Base-by-base conservation (phyloP, 1,140 invertebrate genomes). In the Pseudomyrmex sp. region DNA sequence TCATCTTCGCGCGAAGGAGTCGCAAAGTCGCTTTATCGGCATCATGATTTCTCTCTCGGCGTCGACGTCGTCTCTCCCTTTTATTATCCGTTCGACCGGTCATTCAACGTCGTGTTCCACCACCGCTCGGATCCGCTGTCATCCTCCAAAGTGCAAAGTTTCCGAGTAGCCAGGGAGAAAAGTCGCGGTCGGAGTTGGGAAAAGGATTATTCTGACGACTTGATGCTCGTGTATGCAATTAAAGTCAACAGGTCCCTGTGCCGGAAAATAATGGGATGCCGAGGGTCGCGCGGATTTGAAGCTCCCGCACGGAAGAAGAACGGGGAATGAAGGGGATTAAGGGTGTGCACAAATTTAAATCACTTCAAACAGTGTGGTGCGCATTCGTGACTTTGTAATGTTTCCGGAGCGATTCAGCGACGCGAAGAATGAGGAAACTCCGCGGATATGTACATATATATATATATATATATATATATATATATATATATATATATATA, bases 21-120 rank as follows among this genome's bases (percentile, higher is more conserved):
- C 80, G 56, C 82, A 84, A 88, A 89, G 84, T 88, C 85, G 80
- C 56, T 84, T 82, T 80, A 88, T 86, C 87, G 84, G 76, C 76
- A 85, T 46, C 23, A 56, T 70, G 65, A 86, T 86, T 82, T 72
- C 80, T n/a, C 20, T 18, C 76, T 35, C 74, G 58, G 66, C 35
- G 46, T 9, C 68, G 62, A 72, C 48, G 52, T 9, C 68, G 48
- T 61, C 59, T 83, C 46, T 63, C 48, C 20, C 68, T 46, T 72
- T 88, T 85, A 87, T 87, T 88, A 88, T 82, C 59, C 63, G 48
- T 77, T 54, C 59, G 46, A 13, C 20, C n/a, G 59, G n/a, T 70
- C 59, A 63, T 54, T 56, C 59, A 58, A 2, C 58, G n/a, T 52
- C 52, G 23, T 56, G 58, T 82, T 69, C 82, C 26, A 12, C 35